phyloP scores from a whole-genome alignment of 2,797 vertebrate genomes.

The Ciconia nigra region DNA sequence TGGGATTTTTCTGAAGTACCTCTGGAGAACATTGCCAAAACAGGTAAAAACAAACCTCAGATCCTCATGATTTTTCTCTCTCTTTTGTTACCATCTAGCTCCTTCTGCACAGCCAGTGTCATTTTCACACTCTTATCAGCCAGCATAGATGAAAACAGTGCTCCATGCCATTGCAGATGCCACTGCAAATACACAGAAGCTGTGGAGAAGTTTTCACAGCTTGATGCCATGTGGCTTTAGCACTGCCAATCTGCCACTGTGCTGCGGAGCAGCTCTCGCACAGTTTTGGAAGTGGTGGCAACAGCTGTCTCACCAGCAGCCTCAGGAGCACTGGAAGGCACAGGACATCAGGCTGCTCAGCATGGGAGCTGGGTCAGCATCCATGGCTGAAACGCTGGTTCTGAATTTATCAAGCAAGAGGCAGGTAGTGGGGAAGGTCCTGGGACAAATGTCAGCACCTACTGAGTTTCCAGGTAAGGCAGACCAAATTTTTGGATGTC shows the following conservation, averaged over 20 bases:
- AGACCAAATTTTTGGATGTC: background rate
- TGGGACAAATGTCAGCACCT: background rate
- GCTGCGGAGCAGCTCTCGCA: background rate
- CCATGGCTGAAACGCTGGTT: background rate
- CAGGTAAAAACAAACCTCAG: background rate
- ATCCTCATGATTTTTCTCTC: background rate
- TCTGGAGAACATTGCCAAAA: background rate
- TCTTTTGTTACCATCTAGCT: background rate
- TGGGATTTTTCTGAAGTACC: background rate
- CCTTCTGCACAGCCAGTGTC: background rate
- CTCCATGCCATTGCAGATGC: background rate
- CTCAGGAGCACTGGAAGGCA: background rate
- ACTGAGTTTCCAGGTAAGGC: background rate
- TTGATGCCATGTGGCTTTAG: constrained; percentile 22
- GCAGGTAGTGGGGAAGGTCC: background rate
- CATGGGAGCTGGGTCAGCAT: background rate
- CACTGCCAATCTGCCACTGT: constrained; percentile 1
- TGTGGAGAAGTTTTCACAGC: constrained; percentile 23
- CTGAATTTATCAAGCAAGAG: background rate
- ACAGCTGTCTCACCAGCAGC: background rate
- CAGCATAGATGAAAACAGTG: background rate
- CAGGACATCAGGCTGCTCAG: background rate
- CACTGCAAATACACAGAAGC: constrained; percentile 16
- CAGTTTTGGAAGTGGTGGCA: background rate
- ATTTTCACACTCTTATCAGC: background rate